phyloP scores from a whole-genome alignment of 2,797 vertebrate species.

The Sebastes wilsoni region DNA sequence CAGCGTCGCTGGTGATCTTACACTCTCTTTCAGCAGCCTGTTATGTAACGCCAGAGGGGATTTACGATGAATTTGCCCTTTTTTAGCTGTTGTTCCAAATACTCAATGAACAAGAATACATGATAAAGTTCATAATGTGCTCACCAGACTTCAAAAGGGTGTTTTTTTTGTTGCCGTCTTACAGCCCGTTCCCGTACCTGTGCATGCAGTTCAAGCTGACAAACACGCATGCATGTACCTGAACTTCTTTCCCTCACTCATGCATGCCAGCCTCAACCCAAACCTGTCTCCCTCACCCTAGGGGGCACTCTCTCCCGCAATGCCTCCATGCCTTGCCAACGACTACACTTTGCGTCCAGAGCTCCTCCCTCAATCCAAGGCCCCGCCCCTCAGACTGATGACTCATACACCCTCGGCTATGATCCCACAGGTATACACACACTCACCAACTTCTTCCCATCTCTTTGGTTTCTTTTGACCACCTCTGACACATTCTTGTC shows the following conservation, averaged over 20 bases:
- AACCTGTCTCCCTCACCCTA: slow-evolving; percentile 74
- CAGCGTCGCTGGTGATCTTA: slow-evolving; percentile 58
- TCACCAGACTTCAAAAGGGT: neutral
- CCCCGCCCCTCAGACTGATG: slow-evolving; percentile 60
- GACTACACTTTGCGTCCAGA: slow-evolving; percentile 82
- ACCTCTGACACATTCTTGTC: neutral
- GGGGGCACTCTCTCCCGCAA: slow-evolving; percentile 83
- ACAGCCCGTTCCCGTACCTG: neutral
- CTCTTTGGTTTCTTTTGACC: neutral
- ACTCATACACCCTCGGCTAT: slow-evolving; percentile 65
- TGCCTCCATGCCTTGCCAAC: slow-evolving; percentile 71
- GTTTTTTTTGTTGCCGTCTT: neutral
- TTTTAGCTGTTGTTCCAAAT: slow-evolving; percentile 20
- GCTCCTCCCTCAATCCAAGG: slow-evolving; percentile 62
- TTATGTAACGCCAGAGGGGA: slow-evolving; percentile 52
- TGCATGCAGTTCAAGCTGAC: slow-evolving; percentile 4
- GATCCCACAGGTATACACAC: slow-evolving; percentile 64
- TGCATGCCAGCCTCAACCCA: slow-evolving; percentile 42
- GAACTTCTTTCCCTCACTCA: slow-evolving; percentile 26
- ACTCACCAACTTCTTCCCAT: neutral
- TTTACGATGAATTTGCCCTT: slow-evolving; percentile 23
- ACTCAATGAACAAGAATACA: slow-evolving; percentile 4
- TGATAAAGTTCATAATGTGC: neutral
- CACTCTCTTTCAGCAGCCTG: slow-evolving; percentile 40
- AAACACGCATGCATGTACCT: slow-evolving; percentile 12